phyloP scores from a whole-genome alignment of 2,888 invertebrate species.

The Nebria salina region DNA sequence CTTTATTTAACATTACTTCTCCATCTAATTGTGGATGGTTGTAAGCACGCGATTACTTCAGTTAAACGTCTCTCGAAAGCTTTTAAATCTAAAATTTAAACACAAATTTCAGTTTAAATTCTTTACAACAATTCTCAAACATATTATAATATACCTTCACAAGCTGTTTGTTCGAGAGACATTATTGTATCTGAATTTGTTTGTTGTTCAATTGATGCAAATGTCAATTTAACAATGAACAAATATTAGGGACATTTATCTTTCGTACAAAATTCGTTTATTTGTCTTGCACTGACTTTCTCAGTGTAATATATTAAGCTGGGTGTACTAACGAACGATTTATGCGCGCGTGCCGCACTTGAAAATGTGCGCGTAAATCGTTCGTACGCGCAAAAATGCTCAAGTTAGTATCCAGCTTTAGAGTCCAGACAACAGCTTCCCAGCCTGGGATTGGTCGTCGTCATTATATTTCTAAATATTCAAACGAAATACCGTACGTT shows the following conservation, averaged over 20 bases:
- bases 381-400: no score
- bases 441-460: no score
- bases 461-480: no score
- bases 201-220: neutral
- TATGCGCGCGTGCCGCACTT: no score
- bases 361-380: no score
- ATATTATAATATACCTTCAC: conserved; percentile 75
- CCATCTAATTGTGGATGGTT: conserved; percentile 95
- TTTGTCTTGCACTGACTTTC: no score
- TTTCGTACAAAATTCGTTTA: no score
- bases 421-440: no score
- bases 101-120: conserved; percentile 52
- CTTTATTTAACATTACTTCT: conserved; percentile 74
- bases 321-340: no score
- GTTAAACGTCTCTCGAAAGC: conserved; percentile 97
- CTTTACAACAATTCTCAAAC: neutral
- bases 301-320: no score
- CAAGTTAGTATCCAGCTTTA: no score
- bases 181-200: conserved; percentile 60
- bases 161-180: conserved; percentile 90
- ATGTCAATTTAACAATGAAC: conserved; percentile 21
- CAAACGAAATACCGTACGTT: no score
- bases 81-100: conserved; percentile 82
- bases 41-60: conserved; percentile 95
- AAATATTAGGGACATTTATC: conserved; percentile 33